phyloP scores from a whole-genome alignment of 2,888 invertebrate species.

The Nomada flava region DNA sequence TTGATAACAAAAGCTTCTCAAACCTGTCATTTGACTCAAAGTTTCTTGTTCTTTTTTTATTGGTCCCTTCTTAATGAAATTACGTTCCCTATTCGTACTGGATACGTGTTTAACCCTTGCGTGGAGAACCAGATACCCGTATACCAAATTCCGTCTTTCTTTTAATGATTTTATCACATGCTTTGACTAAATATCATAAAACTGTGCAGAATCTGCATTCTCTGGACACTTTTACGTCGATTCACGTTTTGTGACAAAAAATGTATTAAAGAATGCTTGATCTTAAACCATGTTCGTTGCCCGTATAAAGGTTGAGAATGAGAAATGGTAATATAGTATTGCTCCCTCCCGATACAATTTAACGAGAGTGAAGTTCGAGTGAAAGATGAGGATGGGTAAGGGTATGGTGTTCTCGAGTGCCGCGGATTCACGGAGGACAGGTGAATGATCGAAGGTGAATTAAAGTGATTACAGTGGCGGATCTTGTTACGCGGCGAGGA shows the following conservation, averaged over 20 bases:
- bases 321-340: neutral
- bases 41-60: constrained; percentile 21
- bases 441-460: constrained; percentile 58
- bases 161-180: no score
- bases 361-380: constrained; percentile 29
- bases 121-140: no score
- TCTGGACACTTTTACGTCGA: no score
- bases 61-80: neutral
- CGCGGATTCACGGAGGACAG: constrained; percentile 52
- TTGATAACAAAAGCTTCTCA: constrained; percentile 44
- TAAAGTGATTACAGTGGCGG: constrained; percentile 24
- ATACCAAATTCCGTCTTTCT: no score
- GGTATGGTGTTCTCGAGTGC: constrained; percentile 49
- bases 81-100: neutral
- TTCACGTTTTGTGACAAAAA: no score
- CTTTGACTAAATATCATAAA: no score
- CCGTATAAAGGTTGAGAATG: neutral
- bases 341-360: constrained; percentile 10
- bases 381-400: constrained; percentile 30
- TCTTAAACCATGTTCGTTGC: no score
- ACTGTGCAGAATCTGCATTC: no score
- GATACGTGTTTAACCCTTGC: no score
- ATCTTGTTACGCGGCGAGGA: constrained; percentile 45
- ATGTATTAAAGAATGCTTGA: no score
- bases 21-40: neutral